Evolutionary conservation across 2,888 invertebrate species (phyloP).

Genomic region (Tromatobia lineatoria): DNA sequence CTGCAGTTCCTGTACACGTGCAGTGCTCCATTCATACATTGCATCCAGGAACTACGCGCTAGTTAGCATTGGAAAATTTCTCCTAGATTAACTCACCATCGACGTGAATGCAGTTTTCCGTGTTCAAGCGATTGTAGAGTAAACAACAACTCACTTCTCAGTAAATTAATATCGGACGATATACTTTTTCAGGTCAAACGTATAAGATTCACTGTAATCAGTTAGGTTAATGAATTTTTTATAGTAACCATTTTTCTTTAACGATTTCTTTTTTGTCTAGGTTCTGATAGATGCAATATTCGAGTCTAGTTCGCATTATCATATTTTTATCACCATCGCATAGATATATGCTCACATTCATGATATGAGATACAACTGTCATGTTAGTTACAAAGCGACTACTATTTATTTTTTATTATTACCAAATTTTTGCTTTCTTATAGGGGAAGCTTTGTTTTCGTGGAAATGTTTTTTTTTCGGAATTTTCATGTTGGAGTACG

Average conservation of each 20-base stretch:
- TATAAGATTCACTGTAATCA: neutral
- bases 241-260: neutral
- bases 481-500: too few relatives aligned
- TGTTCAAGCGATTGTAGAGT: neutral
- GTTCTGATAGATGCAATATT: neutral
- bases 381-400: too few relatives aligned
- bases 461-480: too few relatives aligned
- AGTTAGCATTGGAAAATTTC: constrained; percentile 10
- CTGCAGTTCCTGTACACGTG: constrained; percentile 4
- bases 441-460: too few relatives aligned
- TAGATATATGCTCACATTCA: too few relatives aligned
- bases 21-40: neutral
- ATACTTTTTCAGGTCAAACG: constrained; percentile 11
- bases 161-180: constrained; percentile 11
- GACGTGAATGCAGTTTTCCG: neutral
- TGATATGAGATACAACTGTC: too few relatives aligned
- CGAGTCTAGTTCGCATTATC: too few relatives aligned
- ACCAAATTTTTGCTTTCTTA: too few relatives aligned
- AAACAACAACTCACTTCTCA: neutral
- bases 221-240: neutral
- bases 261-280: neutral
- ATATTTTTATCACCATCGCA: too few relatives aligned
- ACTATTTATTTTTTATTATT: too few relatives aligned
- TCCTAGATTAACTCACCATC: neutral
- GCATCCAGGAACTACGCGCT: neutral